Evolutionary conservation across 2,888 invertebrate species (phyloP), one percentile per base, ranked within the genome.

Genomic region (Dolichopus griseipennis): DNA sequence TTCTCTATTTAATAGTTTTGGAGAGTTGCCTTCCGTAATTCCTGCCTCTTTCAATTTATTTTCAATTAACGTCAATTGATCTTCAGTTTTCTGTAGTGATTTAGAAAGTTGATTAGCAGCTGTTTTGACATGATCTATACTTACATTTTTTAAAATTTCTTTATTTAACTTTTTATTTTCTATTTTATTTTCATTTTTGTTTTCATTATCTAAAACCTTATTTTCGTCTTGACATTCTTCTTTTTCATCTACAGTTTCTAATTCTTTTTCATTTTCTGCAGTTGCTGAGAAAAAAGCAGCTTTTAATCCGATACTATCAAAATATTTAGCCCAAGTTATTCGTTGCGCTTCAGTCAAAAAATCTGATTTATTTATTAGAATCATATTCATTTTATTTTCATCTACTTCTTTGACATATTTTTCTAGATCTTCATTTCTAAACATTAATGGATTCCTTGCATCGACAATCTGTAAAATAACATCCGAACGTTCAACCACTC

Each of bases 291-390:
- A 99, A 82, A 99, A 99, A 10, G 91, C 91, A 34, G 92, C 88
- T 64, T 84, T 84, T 2, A 95, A 84, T 68, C 87, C 83, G 82
- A 87, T 82, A 69, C 85, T 82, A 67, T 86, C 84, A 77, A 97
- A 97, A 83, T 95, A 95, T 67, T 90, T 84, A 0, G 91, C 90
- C 97, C 97, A 98, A 67, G 83, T 81, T 74, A 88, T 82, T 71
- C 97, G 85, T 79, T 97, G 97, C 72, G 86, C 82, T 64, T 87
- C 85, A 0, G 88, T 93, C 20, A 97, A 85, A 76, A 93, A 89
- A 80, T 99, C 99, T 0, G 98, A 93, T 80, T 99, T 99, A 81
- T 99, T 99, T 33, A 98, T 83, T 41, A 99, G 83, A 43, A 99
- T 84, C 77, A 97, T 83, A 78, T 91, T 93, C 70, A 86, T 82